These are phyloP conservation scores for Agelaius phoeniceus DNA, from an alignment of 2,113 vertebrate species.

Conservation along the genomic window DNA sequence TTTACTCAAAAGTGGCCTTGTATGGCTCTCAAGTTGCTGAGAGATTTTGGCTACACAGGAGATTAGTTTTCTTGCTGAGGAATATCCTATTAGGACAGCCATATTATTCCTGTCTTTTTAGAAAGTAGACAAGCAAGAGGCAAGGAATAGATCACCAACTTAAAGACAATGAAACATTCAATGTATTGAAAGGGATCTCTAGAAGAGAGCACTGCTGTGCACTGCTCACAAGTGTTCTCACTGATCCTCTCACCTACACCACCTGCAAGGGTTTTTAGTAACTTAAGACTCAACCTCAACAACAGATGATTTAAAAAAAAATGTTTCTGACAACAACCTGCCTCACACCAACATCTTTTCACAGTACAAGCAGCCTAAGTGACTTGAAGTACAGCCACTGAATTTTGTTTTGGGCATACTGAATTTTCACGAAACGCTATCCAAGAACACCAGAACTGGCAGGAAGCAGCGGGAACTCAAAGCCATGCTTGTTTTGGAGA, in stretches of 20 bases:
- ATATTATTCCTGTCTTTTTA: background rate
- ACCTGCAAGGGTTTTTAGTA: background rate
- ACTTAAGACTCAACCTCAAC: background rate
- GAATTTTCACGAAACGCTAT: background rate
- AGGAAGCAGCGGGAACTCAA: background rate
- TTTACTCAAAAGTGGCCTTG: background rate
- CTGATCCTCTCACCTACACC: background rate
- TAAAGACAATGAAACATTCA: background rate
- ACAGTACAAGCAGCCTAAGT: background rate
- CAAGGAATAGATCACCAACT: background rate
- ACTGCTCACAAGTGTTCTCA: background rate
- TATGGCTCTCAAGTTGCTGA: background rate
- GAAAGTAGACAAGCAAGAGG: background rate
- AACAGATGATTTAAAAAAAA: background rate
- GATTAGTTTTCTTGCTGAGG: background rate
- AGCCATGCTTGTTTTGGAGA: background rate
- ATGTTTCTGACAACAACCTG: background rate
- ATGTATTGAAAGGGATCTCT: background rate
- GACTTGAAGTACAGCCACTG: background rate
- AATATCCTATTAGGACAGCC: background rate
- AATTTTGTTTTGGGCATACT: background rate
- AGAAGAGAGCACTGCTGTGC: background rate
- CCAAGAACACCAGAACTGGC: background rate
- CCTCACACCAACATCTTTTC: background rate
- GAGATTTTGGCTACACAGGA: background rate